Evolutionary conservation across 1,140 invertebrate species (phyloP), one percentile per base, ranked within the genome.

Genomic region (Drosophila dunni): DNA sequence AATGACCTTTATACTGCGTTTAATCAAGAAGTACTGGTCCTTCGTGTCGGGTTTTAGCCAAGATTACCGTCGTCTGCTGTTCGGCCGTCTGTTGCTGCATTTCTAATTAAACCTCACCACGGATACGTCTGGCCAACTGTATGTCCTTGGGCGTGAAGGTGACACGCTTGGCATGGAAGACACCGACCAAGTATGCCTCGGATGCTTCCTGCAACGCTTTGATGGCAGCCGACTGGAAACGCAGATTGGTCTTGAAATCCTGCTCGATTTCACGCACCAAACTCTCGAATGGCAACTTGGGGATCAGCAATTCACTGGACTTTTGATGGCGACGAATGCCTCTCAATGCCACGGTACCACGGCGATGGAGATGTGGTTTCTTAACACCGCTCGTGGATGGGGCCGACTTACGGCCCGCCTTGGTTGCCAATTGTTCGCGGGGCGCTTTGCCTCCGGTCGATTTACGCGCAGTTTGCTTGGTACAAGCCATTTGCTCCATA

Each of bases 121-220:
- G 94, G 65, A 96, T 96, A 92, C 97, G 94, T 83, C 96, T 93
- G 56, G 96, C 96, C 77, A 97, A 92, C 90, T 98, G 97, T 75
- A 98, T 98, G 85, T 98, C 97, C 92, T 97, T 98, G 7, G 97
- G 96, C 97, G 97, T 98, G 71, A 98, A 97, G 62, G 97, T 98
- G 11, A 98, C 97, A 75, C 97, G 94, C 93, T 98, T 98, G 60
- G 97, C 97, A 88, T 98, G 97, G 82, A 98, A 97, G 6, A 97
- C 92, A 81, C 97, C 96, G 8, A 98, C 97, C 65, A 98, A 91
- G 89, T 97, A 98, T 20, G 97, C 96, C 91, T 97, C 96, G 66
- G 95, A 95, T 3, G 97, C 96, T 94, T 97, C 95, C 92, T 95
- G 95, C 53, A 96, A 93, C 79, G 96, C 96, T 44, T 95, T 95